phyloP scores from a whole-genome alignment of 1,140 invertebrate species.

The Drosophila ogumai region DNA sequence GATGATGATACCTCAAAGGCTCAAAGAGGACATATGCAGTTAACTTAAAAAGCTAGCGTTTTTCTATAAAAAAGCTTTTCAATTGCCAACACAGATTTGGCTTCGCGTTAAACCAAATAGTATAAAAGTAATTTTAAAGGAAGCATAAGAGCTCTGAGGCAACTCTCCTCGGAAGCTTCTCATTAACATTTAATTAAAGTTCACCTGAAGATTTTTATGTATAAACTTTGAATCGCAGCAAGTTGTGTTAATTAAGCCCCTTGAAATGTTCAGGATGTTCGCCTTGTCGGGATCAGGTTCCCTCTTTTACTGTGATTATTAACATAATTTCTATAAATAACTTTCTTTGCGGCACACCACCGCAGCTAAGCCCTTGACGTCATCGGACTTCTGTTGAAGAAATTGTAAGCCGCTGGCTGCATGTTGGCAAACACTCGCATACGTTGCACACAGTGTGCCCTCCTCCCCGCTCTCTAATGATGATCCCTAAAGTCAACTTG shows the following conservation, averaged over 20 bases:
- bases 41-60: background rate
- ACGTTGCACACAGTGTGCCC: background rate
- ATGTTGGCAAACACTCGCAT: conserved; percentile 9
- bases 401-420: conserved; percentile 39
- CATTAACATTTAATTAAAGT: conserved; percentile 2
- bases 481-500: conserved; percentile 81
- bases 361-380: conserved; percentile 30
- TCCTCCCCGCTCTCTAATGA: conserved; percentile 53
- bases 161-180: background rate
- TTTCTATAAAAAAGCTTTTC: background rate
- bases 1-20: conserved; percentile 1
- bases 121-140: background rate
- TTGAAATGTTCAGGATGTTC: background rate
- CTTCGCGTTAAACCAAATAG: background rate
- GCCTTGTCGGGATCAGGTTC: background rate
- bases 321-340: conserved; percentile 45
- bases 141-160: background rate
- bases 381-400: conserved; percentile 37
- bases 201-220: background rate
- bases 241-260: conserved; percentile 1
- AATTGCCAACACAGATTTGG: background rate
- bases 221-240: background rate
- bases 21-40: background rate
- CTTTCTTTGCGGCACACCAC: conserved; percentile 23
- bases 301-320: conserved; percentile 23